Base-by-base conservation (phyloP, 2,113 vertebrate species). In the Calidris pygmaea region DNA sequence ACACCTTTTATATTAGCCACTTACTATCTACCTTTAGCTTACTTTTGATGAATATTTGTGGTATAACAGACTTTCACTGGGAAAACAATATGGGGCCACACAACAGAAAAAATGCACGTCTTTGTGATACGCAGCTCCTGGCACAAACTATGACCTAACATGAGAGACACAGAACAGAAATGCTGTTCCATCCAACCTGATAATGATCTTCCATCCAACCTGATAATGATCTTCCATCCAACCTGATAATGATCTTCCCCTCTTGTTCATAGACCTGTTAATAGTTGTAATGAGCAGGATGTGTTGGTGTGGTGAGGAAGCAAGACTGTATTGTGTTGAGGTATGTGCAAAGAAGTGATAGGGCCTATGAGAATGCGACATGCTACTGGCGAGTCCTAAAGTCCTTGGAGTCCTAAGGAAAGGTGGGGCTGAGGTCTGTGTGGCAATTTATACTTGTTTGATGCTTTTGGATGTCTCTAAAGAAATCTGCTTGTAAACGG, bases 321-420 rank as follows among this genome's bases (percentile, higher is more conserved):
- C n/a, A 55, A 62, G 18, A 12, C 24, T 83, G 12, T 45, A 14
- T 37, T 59, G 8, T 15, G 17, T 30, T n/a, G 45, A 84, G 60
- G 43, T 29, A 45, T n/a, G 79, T 62, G 22, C 12, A 70, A 43
- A 27, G 59, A 32, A 9, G 3, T 32, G 34, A 47, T 30, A 10
- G 19, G 10, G 3, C 5, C 18, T 48, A 2, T 22, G 53, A 65
- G 53, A 83, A 79, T 1, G 0, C 3, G 2, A 17, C 3, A 1
- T 7, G 2, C 63, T 63, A 20, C 47, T 34, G 37, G 35, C 6
- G 22, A 48, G 48, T 23, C 48, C 48, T 48, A 9, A 48, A 48
- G 47, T 48, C 47, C 47, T 48, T 73, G 9, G 9, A 67, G 41
- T 35, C 50, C 32, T 58, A 27, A 85, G n/a, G 60, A 86, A 75